Conservation (phyloP, 2,888 invertebrate genomes). For the Lymantria monacha region DNA sequence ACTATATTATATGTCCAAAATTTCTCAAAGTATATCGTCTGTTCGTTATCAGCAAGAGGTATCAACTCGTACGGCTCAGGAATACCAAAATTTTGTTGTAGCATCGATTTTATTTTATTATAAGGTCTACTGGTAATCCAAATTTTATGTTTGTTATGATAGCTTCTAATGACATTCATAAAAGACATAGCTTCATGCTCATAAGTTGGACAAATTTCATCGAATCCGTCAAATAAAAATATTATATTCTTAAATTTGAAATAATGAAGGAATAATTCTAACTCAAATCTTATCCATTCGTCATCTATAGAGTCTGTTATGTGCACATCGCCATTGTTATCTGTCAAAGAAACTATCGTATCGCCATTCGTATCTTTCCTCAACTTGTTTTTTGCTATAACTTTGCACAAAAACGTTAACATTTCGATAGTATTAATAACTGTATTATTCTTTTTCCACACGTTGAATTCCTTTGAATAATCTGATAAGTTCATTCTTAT, state of each 20-base stretch:
- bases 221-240: slow-evolving; percentile 2
- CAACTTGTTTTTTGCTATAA: not conserved
- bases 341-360: not conserved
- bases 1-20: not conserved
- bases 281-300: not conserved
- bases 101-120: not conserved
- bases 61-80: not conserved
- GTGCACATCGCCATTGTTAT: not conserved
- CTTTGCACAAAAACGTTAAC: not conserved
- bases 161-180: not conserved
- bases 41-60: not conserved
- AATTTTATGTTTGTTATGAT: not conserved
- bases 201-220: slow-evolving; percentile 2
- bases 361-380: not conserved
- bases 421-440: not conserved
- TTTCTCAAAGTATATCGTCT: not conserved
- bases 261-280: not conserved
- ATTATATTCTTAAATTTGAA: not conserved
- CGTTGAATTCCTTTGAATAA: not conserved
- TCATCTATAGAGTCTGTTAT: not conserved
- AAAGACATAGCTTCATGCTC: not conserved
- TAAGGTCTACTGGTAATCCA: slow-evolving; percentile 2
- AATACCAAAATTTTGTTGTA: not conserved
- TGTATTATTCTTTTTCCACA: not conserved
- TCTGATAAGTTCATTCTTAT: slow-evolving; percentile 2